Percentiles rank a stretch among this genome's conserved stretches.
Evolutionary conservation across 2,888 invertebrate genomes (phyloP).

Genomic region (Leptinotarsa rubiginosa): DNA sequence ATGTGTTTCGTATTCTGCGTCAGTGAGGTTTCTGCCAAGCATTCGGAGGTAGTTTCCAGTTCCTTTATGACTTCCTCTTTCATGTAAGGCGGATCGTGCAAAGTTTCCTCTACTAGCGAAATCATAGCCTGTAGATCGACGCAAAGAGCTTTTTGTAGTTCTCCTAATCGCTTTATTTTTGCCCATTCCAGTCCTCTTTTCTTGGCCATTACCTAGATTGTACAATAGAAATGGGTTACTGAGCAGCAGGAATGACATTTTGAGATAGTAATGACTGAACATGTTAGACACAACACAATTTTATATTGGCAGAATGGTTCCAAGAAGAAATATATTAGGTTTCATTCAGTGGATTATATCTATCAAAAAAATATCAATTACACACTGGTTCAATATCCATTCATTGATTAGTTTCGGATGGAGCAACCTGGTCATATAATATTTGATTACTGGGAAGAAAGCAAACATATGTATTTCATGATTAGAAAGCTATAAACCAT

Average conservation of each 20-base stretch:
- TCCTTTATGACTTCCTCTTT: slow-evolving; percentile 68
- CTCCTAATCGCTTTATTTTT: slow-evolving; percentile 75
- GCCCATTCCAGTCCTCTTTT: slow-evolving; percentile 72
- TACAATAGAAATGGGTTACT: slow-evolving; percentile 1
- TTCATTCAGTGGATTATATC: too few species aligned
- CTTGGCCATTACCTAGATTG: slow-evolving; percentile 75
- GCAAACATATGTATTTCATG: too few species aligned
- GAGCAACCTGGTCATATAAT: too few species aligned
- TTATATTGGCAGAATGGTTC: too few species aligned
- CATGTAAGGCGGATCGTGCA: slow-evolving; percentile 77
- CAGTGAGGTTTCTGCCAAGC: slow-evolving; percentile 76
- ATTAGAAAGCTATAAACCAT: too few species aligned
- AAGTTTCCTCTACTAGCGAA: slow-evolving; percentile 71
- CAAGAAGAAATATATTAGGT: too few species aligned
- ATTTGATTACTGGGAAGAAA: too few species aligned
- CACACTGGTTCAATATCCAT: too few species aligned
- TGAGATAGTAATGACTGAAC: too few species aligned
- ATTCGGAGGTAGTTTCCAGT: slow-evolving; percentile 71
- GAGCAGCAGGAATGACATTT: not conserved
- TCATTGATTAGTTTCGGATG: too few species aligned
- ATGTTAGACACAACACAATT: too few species aligned
- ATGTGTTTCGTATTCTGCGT: slow-evolving; percentile 74
- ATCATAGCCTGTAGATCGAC: slow-evolving; percentile 78
- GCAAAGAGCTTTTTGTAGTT: slow-evolving; percentile 77
- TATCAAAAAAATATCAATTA: too few species aligned